Base-by-base conservation (phyloP, 2,113 vertebrate genomes). In the Rutilus rutilus region DNA sequence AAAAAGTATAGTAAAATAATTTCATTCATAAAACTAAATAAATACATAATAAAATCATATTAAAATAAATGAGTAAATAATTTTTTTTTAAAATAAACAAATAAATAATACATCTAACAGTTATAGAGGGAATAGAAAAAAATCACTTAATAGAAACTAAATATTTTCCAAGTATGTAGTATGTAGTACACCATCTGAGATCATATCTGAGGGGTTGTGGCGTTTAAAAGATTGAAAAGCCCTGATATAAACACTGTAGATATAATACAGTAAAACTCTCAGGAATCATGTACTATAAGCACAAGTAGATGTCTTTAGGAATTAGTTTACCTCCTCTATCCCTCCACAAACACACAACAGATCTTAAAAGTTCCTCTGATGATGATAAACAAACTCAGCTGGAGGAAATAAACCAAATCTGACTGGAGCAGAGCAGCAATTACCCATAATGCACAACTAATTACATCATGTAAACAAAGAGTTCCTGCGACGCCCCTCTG, bases 361-460 rank as follows among this genome's bases (percentile, higher is more conserved):
- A 62, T 62, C 23, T 1, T 11, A 52, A 52, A 52, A 15, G 59
- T 25, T 60, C 23, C 23, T 25, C 60, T 15, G 62, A 65, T 15
- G 62, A 65, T 30, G 62, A 65, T 30, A 30, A 65, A 64, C 62
- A 64, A 64, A 65, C 62, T 65, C 62, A 30, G 62, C 62, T 65
- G 25, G 12, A 30, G 62, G 62, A 30, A 30, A 65, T 15, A 6
- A 30, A 65, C 12, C 0, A 1, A 2, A 62, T 62, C 60, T 62
- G n/a, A 62, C n/a, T 25, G 60, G n/a, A 62, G 60, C 60, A 14
- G 0, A 65, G 62, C 25, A 30, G 62, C 62, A 14, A 65, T 65
- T 65, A 65, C 62, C 12, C 62, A 65, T 14, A 65, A 65, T 30
- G 12, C 62, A 65, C 62, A 15, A 27, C 62, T 65, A 30, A 65